Conservation (phyloP, 1,140 invertebrate species). For the Luehdorfia chinensis region DNA sequence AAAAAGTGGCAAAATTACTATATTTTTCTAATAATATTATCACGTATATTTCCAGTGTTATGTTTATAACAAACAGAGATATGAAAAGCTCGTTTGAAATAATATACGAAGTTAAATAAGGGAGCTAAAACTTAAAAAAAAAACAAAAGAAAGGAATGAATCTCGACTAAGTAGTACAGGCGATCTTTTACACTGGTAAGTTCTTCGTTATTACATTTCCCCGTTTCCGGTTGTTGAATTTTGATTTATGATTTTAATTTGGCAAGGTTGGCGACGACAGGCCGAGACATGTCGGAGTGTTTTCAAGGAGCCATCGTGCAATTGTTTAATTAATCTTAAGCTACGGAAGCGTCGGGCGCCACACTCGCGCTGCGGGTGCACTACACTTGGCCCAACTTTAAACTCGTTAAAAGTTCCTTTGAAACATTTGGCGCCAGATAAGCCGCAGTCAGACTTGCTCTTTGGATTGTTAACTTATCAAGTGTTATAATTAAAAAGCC, state of each 20-base stretch:
- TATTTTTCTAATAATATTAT: no score
- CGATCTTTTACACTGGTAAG: constrained; percentile 46
- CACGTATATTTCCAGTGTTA: no score
- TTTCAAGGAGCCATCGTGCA: constrained; percentile 74
- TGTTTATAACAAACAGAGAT: no score
- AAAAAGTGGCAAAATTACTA: no score
- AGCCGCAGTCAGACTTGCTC: constrained; percentile 67
- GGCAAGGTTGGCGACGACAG: constrained; percentile 72
- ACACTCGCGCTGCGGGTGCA: constrained; percentile 56
- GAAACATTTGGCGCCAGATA: constrained; percentile 76
- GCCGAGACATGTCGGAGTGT: constrained; percentile 74
- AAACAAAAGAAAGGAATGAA: no score
- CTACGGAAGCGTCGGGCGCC: constrained; percentile 51
- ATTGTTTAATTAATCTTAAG: constrained; percentile 77
- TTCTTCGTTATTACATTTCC: constrained; percentile 70
- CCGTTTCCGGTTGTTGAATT: constrained; percentile 68
- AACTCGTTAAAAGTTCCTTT: constrained; percentile 76
- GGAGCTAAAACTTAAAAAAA: no score
- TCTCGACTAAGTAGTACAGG: background rate
- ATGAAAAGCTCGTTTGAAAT: no score
- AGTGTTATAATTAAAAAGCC: constrained; percentile 71
- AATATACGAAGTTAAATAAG: no score
- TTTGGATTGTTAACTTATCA: constrained; percentile 74
- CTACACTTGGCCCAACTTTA: constrained; percentile 73
- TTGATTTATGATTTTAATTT: constrained; percentile 77